phyloP scores from a whole-genome alignment of 2,888 invertebrate genomes.

The Eupithecia pulchellata region DNA sequence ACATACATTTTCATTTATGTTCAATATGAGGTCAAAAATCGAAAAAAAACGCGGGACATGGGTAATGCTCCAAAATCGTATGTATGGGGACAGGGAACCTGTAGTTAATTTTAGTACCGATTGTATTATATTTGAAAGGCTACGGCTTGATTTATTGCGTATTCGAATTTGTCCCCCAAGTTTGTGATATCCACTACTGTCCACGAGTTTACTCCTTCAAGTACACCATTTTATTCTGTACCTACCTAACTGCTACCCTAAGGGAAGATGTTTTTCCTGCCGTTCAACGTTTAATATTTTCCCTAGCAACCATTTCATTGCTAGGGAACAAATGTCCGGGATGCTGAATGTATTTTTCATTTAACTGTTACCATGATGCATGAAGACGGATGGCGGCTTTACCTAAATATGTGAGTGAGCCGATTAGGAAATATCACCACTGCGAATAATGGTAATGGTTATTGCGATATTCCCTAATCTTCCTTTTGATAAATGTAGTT shows the following conservation, averaged over 20 bases:
- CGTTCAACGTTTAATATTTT: not conserved
- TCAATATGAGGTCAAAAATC: no score
- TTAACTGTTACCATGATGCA: not conserved
- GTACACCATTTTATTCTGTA: not conserved
- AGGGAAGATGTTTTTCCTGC: not conserved
- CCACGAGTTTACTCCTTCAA: not conserved
- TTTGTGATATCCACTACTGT: not conserved
- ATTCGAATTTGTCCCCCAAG: no score
- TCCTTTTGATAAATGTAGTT: not conserved
- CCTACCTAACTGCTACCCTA: not conserved
- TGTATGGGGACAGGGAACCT: no score
- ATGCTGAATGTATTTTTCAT: not conserved
- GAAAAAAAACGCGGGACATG: no score
- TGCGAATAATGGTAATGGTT: no score
- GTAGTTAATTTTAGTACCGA: no score
- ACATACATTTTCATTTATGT: no score
- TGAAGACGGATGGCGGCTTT: constrained; percentile 5
- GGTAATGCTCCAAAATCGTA: no score
- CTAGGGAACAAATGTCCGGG: not conserved
- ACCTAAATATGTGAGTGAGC: not conserved
- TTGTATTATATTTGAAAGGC: no score
- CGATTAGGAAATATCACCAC: not conserved
- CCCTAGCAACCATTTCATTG: not conserved
- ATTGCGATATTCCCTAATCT: no score
- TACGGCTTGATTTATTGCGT: no score